phyloP scores from a whole-genome alignment of 1,140 invertebrate genomes.

The Reticulitermes speratus region DNA sequence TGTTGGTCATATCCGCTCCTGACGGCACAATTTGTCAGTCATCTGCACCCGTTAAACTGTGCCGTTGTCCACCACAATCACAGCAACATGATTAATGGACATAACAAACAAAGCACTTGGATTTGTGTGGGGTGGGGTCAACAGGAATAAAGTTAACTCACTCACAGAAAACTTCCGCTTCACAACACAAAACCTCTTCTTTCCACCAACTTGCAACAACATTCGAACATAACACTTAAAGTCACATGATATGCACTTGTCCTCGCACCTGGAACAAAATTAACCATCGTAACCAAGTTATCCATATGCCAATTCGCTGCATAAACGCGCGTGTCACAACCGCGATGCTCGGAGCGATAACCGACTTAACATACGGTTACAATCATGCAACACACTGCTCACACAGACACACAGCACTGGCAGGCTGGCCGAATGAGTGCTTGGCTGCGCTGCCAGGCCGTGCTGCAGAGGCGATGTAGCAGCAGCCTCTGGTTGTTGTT shows the following conservation, averaged over 20 bases:
- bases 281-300: background rate
- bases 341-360: no score
- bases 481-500: background rate
- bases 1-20: no score
- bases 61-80: background rate
- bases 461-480: background rate
- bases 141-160: background rate
- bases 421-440: background rate
- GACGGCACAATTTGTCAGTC: background rate
- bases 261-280: background rate
- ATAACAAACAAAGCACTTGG: background rate
- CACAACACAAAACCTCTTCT: background rate
- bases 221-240: no score
- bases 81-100: background rate
- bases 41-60: background rate
- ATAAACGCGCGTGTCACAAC: no score
- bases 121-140: no score
- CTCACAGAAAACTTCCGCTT: background rate
- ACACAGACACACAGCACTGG: background rate
- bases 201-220: no score
- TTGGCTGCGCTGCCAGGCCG: background rate
- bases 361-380: no score
- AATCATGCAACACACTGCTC: no score
- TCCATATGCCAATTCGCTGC: background rate
- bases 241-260: no score